Percentiles rank a stretch among this genome's conserved stretches.
These are phyloP conservation scores for Monochamus saltuarius DNA, from an alignment of 1,140 invertebrate species.

Conservation along the genomic window DNA sequence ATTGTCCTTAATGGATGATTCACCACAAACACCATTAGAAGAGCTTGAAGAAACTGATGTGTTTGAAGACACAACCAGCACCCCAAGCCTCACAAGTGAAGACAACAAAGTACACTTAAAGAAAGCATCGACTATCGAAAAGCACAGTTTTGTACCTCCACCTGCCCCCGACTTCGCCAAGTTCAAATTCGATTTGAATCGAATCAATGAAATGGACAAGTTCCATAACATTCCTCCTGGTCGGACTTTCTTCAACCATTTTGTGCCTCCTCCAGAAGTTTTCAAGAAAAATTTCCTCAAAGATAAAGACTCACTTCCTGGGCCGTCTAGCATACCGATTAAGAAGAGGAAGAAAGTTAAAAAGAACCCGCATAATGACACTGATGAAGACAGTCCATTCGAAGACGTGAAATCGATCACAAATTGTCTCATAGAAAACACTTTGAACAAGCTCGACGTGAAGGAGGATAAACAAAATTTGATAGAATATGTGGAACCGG, in stretches of 20 bases:
- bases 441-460: slow-evolving; percentile 38
- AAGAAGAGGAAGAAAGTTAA: slow-evolving; percentile 19
- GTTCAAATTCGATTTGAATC: slow-evolving; percentile 20
- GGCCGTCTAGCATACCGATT: slow-evolving; percentile 13
- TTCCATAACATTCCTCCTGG: slow-evolving; percentile 16
- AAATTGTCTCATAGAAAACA: slow-evolving; percentile 41
- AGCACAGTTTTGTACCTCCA: not conserved
- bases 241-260: slow-evolving; percentile 22
- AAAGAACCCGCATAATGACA: slow-evolving; percentile 1
- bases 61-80: slow-evolving; percentile 18
- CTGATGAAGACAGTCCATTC: slow-evolving; percentile 29
- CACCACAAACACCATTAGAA: slow-evolving; percentile 32
- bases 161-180: not conserved
- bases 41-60: slow-evolving; percentile 23
- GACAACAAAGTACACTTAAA: slow-evolving; percentile 31
- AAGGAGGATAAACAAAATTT: slow-evolving; percentile 17
- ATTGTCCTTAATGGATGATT: slow-evolving; percentile 46
- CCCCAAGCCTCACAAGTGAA: slow-evolving; percentile 20
- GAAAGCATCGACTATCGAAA: slow-evolving; percentile 17
- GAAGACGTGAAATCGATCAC: slow-evolving; percentile 40
- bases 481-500: slow-evolving; percentile 12
- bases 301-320: slow-evolving; percentile 16
- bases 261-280: slow-evolving; percentile 19
- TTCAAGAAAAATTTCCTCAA: slow-evolving; percentile 6
- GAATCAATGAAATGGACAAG: slow-evolving; percentile 31